Base-by-base conservation (phyloP, 1,140 invertebrate genomes). In the Sarcophaga peregrina region DNA sequence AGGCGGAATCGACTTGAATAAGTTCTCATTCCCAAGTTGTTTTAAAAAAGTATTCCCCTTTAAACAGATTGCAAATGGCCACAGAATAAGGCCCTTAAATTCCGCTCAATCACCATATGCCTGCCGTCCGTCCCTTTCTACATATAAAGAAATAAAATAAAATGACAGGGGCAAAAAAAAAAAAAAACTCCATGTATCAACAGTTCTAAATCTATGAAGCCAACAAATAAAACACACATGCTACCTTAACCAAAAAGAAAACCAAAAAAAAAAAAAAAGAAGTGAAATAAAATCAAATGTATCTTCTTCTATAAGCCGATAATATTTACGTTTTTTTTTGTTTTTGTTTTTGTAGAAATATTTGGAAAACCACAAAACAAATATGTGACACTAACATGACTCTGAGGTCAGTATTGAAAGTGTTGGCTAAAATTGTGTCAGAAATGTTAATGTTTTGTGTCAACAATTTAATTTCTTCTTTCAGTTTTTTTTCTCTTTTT, bases 371-470 rank as follows among this genome's bases (percentile, higher is more conserved):
- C 75, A 78, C 75, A 78, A 78, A 78, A 78, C 50, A 78, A 78
- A 78, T 78, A 78, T 78, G 75, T 78, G 75, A 78, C 75, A 78
- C 75, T 25, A 78, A 78, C 75, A 78, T 78, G 75, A 78, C 75
- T 50, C 25, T 50, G 75, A 50, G 75, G 75, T 78, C 75, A 78
- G 47, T 20, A 20, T 7, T n/a, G 17, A 68, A 20, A 75, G 75
- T 50, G 20, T 15, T 45, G 46, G 74, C 17, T 50, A 17, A 78
- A 20, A 78, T 25, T 8, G 8, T 78, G 75, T 78, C 75, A 78
- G 5, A 50, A 78, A 78, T 78, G 75, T 52, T 78, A 78, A 78
- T 78, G 75, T 50, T 52, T 78, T 78, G 13, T 52, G 75, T 78
- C 75, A 78, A 78, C 62, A 68, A 68, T 20, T 20, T 68, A 17